Base-by-base conservation (phyloP, 2,888 invertebrate species). In the Rhogogaster chlorosoma region DNA sequence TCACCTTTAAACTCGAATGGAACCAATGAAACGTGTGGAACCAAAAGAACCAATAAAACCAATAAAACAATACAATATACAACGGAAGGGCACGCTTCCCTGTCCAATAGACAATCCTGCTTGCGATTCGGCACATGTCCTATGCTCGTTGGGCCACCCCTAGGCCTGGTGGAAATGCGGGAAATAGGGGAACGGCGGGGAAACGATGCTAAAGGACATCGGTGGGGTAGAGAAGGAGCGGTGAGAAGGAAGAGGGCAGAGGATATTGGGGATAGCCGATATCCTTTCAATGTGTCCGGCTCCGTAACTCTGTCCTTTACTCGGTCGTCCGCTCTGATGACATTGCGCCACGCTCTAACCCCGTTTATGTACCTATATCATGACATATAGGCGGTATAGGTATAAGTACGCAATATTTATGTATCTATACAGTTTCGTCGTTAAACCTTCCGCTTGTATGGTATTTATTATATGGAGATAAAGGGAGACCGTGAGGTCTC, bases 241-340 rank as follows among this genome's bases (percentile, higher is more conserved):
- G 38, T 10, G 83, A n/a, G 53, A 29, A 45, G 22, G 29, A 45
- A 26, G 22, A 36, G 70, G 29, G 70, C 0, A 45, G 61, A 83
- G 70, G 83, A 67, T 70, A 83, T 64, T 67, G 83, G 83, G 80
- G 84, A 85, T 83, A 83, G 77, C 85, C 84, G 85, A 86, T 80
- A 80, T 80, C 80, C 80, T 80, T 80, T 80, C 80, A 80, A 80
- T 61, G 80, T 80, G 80, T 80, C 80, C 80, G 61, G 80, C 57
- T 80, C 57, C 80, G 80, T 80, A 80, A 61, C 80, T 61, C 61
- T 61, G 61, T 57, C 57, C 80, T 57, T 26, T 80, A 22, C 38
- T 80, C 61, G 80, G 80, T 61, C 80, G 38, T 80, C 22, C 61
- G 36, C 38, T 61, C 80, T 57, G 80, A 80, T 61, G 80, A 80